Percentiles rank a stretch among this genome's conserved stretches.
Evolutionary conservation across 2,888 invertebrate genomes (phyloP).

Genomic region (Cinara cedri): DNA sequence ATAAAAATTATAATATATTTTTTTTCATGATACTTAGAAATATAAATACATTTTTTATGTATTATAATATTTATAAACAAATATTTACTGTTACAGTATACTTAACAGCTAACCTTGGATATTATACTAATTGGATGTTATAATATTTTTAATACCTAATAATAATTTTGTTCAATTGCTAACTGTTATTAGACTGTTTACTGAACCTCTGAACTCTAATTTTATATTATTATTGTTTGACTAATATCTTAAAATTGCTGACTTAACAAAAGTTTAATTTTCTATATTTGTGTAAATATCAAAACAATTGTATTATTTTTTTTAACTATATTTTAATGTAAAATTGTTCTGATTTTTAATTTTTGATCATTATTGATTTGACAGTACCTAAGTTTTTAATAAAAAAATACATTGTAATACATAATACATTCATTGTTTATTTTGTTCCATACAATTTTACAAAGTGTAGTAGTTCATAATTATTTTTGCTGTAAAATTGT

Average conservation of each 20-base stretch:
- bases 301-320: constrained; percentile 26
- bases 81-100: too few relatives aligned
- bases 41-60: too few relatives aligned
- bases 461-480: constrained; percentile 47
- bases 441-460: constrained; percentile 34
- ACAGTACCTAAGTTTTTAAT: constrained; percentile 22
- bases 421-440: constrained; percentile 35
- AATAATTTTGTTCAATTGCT: constrained; percentile 8
- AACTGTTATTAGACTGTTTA: constrained; percentile 47
- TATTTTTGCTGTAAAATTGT: constrained; percentile 37
- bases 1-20: not conserved
- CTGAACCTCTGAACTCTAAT: constrained; percentile 49
- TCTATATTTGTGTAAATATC: constrained; percentile 2
- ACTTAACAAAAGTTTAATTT: constrained; percentile 19
- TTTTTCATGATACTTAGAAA: not conserved
- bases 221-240: not conserved
- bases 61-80: too few relatives aligned
- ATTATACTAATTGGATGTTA: too few relatives aligned
- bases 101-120: too few relatives aligned
- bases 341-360: not conserved
- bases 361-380: too few relatives aligned
- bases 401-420: constrained; percentile 31
- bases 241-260: constrained; percentile 18
- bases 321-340: constrained; percentile 9
- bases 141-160: not conserved